Base-by-base conservation (phyloP, 2,888 invertebrate genomes). In the Zygaena filipendulae region DNA sequence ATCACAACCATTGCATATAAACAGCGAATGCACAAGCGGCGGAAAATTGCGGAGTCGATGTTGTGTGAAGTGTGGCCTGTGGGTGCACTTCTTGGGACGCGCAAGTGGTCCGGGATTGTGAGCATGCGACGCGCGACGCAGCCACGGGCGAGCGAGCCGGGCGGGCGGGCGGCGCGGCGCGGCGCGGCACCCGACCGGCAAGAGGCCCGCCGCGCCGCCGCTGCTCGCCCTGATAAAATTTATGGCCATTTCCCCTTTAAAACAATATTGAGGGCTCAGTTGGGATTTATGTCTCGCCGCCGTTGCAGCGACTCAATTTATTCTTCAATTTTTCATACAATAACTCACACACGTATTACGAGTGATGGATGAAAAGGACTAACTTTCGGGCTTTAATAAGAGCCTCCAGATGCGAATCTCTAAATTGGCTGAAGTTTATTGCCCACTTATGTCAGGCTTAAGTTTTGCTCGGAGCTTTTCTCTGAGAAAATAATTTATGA, bases 231-330 rank as follows among this genome's bases (percentile, higher is more conserved):
- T 74, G 79, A 79, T 79, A 79, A 77, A 80, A 81, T 81, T 81
- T 81, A 81, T 81, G 79, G 75, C 75, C 72, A 75, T 77, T 74
- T 77, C 75, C 79, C 74, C 77, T 80, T 81, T 81, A 81, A 81
- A 80, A 81, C 81, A 81, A 81, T 81, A 81, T 81, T 80, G 80
- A 79, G 77, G 80, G 80, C 77, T 79, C 80, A 72, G 77, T 75
- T 75, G 74, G 77, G 79, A 79, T 79, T 79, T 79, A 79, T 79
- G 75, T 75, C 77, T 77, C 71, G 77, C 75, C 72, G 72, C 67
- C 66, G 72, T 66, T 74, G 77, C 77, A 79, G 75, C 77, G 79
- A 79, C 79, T 77, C 79, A 79, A 79, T 79, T 79, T 79, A 79
- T 79, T 79, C 79, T 79, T 75, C 79, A 79, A 79, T 79, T 79